Evolutionary conservation across 2,888 invertebrate genomes (phyloP).

Genomic region (Tetrapedia diversipes): DNA sequence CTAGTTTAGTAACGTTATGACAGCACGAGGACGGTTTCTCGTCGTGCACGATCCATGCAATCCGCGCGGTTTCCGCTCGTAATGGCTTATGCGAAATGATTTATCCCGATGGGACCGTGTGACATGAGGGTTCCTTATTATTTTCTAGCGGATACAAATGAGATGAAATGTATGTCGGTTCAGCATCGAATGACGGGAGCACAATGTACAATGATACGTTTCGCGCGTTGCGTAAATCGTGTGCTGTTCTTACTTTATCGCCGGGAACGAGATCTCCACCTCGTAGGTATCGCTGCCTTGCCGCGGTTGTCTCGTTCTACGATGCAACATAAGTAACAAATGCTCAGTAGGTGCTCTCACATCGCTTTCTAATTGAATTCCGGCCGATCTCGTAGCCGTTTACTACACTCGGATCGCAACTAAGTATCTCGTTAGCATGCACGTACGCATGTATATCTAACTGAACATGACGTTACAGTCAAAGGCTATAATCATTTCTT

Average conservation of each 20-base stretch:
- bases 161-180: constrained; percentile 40
- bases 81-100: not conserved
- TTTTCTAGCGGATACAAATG: constrained; percentile 22
- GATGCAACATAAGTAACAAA: constrained; percentile 83
- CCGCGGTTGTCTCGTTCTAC: constrained; percentile 92
- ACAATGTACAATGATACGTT: constrained; percentile 56
- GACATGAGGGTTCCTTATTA: too few species aligned
- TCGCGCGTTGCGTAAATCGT: constrained; percentile 62
- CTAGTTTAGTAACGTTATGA: constrained; percentile 32
- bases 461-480: too few species aligned
- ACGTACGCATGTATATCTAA: too few species aligned
- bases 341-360: constrained; percentile 55
- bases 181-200: constrained; percentile 47
- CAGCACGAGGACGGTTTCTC: constrained; percentile 17
- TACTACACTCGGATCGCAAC: not conserved
- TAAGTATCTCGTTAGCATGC: too few species aligned
- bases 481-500: too few species aligned
- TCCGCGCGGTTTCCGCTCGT: not conserved
- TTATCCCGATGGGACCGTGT: not conserved
- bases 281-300: constrained; percentile 95
- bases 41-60: constrained; percentile 47
- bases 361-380: not conserved
- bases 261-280: constrained; percentile 95
- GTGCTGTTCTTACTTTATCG: constrained; percentile 90
- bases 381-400: constrained; percentile 18